Percentiles rank a stretch among this genome's conserved stretches.
Evolutionary conservation across 35 echinoderm and acorn worm species (phyloP).

Genomic region (Lytechinus pictus): DNA sequence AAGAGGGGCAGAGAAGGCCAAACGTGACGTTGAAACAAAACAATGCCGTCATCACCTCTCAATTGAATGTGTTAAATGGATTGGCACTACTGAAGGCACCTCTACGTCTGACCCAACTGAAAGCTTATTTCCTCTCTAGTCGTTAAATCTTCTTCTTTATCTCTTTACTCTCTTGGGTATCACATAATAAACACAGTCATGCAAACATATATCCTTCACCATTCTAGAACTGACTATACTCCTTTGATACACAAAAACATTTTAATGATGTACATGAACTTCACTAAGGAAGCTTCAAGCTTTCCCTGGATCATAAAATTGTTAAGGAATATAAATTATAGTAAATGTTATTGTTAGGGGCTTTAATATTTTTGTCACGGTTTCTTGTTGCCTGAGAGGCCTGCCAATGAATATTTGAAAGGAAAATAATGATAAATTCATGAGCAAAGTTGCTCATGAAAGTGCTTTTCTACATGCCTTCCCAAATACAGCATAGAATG

Average conservation of each 20-base stretch:
- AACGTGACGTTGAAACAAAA: neutral
- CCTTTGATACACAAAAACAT: neutral
- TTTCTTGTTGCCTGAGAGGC: too few relatives aligned
- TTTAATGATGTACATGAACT: neutral
- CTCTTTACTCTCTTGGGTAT: neutral
- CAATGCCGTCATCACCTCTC: slow-evolving; percentile 15
- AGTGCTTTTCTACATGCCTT: too few relatives aligned
- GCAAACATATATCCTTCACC: neutral
- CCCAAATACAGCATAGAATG: too few relatives aligned
- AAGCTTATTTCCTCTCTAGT: slow-evolving; percentile 51
- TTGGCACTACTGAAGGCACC: slow-evolving; percentile 20
- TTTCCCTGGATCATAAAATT: too few relatives aligned
- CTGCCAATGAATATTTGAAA: too few relatives aligned
- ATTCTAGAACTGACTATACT: too few relatives aligned
- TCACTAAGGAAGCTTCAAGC: neutral
- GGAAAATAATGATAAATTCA: too few relatives aligned
- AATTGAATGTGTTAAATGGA: neutral
- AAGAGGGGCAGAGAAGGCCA: neutral
- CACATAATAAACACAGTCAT: neutral
- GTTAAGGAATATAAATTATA: too few relatives aligned
- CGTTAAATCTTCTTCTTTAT: slow-evolving; percentile 16
- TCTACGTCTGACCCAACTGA: neutral
- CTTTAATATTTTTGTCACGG: too few relatives aligned
- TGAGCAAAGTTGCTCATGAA: too few relatives aligned
- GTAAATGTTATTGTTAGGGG: too few relatives aligned